Conservation (phyloP, 2,113 vertebrate genomes). For the Hypanus sabinus region DNA sequence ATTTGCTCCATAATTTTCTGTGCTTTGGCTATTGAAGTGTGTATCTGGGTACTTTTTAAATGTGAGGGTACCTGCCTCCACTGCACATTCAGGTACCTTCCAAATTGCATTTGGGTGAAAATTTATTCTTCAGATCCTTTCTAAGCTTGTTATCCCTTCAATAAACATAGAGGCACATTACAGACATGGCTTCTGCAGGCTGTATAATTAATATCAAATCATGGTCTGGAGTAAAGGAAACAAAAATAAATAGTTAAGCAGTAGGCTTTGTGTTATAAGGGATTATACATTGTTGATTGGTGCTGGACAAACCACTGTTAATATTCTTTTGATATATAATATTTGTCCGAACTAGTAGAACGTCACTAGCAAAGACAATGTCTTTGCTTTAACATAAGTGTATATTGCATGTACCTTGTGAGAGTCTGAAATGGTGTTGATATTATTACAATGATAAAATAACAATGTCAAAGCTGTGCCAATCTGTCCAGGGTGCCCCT, state of each 20-base stretch:
- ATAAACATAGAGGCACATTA: too few relatives aligned
- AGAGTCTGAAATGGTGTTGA: not conserved
- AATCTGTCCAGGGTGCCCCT: not conserved
- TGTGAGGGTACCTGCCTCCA: too few relatives aligned
- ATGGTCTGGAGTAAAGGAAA: not conserved
- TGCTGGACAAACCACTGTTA: not conserved
- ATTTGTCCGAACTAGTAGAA: not conserved
- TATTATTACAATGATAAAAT: not conserved
- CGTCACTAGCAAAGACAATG: not conserved
- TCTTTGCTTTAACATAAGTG: constrained; percentile 3
- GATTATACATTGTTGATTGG: not conserved
- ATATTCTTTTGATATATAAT: not conserved
- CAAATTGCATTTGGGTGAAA: too few relatives aligned
- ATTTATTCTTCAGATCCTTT: too few relatives aligned
- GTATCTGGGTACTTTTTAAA: too few relatives aligned
- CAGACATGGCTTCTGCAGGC: not conserved
- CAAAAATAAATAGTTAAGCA: not conserved
- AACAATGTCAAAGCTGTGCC: not conserved
- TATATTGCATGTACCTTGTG: constrained; percentile 14
- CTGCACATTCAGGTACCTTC: too few relatives aligned
- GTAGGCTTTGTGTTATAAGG: not conserved
- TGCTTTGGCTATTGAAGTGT: too few relatives aligned
- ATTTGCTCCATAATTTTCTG: too few relatives aligned
- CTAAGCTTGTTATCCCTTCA: too few relatives aligned
- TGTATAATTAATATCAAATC: not conserved